Percentiles rank a stretch among this genome's conserved stretches.
These are phyloP conservation scores for Galendromus occidentalis DNA, from an alignment of 1,140 invertebrate species.

Conservation along the genomic window DNA sequence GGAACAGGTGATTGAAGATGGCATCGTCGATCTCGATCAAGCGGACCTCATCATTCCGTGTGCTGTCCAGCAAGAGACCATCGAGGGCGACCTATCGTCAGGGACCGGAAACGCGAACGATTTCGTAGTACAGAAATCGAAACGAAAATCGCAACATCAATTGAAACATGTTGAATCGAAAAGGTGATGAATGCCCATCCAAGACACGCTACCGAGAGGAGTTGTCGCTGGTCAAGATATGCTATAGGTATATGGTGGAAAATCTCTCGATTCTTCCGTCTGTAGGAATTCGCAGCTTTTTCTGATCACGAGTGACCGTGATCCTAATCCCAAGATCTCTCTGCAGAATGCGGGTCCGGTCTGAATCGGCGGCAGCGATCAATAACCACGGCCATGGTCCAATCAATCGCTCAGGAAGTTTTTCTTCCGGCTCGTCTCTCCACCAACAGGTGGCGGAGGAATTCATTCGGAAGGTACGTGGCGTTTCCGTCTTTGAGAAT, in stretches of 20 bases:
- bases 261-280: no score
- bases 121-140: not conserved
- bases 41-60: not conserved
- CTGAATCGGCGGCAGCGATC: not conserved
- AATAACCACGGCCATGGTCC: not conserved
- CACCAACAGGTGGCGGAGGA: not conserved
- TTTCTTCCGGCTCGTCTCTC: not conserved
- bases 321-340: no score
- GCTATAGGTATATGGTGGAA: no score
- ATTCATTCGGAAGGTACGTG: not conserved
- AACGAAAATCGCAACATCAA: conserved; percentile 6
- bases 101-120: not conserved
- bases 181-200: not conserved
- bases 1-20: conserved; percentile 4
- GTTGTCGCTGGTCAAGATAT: no score
- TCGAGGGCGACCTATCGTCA: not conserved
- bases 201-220: no score
- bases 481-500: no score
- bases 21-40: conserved; percentile 7
- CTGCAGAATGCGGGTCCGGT: not conserved
- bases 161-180: not conserved
- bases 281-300: no score
- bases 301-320: no score
- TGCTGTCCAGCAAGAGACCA: not conserved
- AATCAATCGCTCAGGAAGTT: not conserved